Conservation (phyloP, 2,113 vertebrate genomes). For the Brienomyrus longianalis region DNA sequence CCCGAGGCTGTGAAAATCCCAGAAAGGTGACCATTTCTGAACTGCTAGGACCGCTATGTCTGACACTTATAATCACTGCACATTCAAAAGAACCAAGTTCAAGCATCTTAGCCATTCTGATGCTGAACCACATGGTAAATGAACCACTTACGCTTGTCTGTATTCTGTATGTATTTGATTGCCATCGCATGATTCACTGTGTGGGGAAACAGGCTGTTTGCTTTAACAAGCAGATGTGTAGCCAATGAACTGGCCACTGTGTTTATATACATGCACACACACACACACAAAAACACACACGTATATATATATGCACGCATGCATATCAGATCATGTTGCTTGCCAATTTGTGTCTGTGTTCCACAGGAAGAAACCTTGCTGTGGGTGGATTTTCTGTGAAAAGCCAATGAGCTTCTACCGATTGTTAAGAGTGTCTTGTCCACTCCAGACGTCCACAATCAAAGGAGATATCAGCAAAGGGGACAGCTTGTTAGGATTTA, state of each 20-base stretch:
- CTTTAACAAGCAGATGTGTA: neutral
- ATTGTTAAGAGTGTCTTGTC: neutral
- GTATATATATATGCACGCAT: neutral
- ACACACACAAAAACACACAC: neutral
- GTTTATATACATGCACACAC: neutral
- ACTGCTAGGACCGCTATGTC: neutral
- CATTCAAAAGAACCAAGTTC: neutral
- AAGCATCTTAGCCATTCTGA: neutral
- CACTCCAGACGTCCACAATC: neutral
- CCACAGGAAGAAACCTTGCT: neutral
- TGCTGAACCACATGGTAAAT: neutral
- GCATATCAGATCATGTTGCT: neutral
- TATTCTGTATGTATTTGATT: neutral
- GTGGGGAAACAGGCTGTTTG: neutral
- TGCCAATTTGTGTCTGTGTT: neutral
- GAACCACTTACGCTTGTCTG: neutral
- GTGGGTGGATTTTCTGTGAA: neutral
- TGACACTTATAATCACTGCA: neutral
- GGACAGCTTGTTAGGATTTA: neutral
- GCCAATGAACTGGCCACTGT: neutral
- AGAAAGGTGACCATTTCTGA: neutral
- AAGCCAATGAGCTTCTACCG: neutral
- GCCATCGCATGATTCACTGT: neutral
- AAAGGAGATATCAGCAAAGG: neutral
- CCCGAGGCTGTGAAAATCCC: neutral